Percentiles rank a stretch among this genome's conserved stretches.
These are phyloP conservation scores for Salvelinus sp. DNA, from an alignment of 2,113 vertebrate species.

Conservation along the genomic window DNA sequence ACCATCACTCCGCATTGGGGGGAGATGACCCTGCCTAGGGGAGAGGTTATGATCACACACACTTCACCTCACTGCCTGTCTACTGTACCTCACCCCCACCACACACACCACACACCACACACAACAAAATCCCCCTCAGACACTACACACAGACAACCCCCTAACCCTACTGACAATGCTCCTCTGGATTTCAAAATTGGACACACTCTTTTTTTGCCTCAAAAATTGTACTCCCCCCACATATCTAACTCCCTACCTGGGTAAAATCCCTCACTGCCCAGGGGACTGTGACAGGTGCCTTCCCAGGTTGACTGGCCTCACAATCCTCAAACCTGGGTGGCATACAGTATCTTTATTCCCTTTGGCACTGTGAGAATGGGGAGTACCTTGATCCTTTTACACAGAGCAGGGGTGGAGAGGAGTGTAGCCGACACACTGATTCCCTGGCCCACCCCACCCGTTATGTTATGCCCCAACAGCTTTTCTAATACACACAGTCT, in stretches of 20 bases:
- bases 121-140: background rate
- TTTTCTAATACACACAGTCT: slow-evolving; percentile 33
- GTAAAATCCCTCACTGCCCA: slow-evolving; percentile 1
- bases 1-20: slow-evolving; percentile 14
- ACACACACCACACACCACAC: slow-evolving; percentile 4
- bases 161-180: background rate
- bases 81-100: slow-evolving; percentile 9
- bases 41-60: slow-evolving; percentile 16
- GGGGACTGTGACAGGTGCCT: background rate
- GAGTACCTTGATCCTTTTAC: slow-evolving; percentile 38
- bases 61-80: slow-evolving; percentile 5
- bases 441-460: slow-evolving; percentile 2
- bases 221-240: background rate
- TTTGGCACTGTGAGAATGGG: background rate
- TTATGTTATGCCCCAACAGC: slow-evolving; percentile 31
- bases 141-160: background rate
- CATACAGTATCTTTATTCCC: background rate
- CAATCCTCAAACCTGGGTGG: background rate
- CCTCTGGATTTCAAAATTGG: slow-evolving; percentile 1
- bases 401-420: slow-evolving; percentile 13
- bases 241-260: background rate
- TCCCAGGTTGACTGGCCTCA: background rate
- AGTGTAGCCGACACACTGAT: slow-evolving; percentile 24
- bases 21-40: background rate
- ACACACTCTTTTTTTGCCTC: background rate